Base-by-base conservation (phyloP, 2,113 vertebrate species). In the Eclectus roratus region DNA sequence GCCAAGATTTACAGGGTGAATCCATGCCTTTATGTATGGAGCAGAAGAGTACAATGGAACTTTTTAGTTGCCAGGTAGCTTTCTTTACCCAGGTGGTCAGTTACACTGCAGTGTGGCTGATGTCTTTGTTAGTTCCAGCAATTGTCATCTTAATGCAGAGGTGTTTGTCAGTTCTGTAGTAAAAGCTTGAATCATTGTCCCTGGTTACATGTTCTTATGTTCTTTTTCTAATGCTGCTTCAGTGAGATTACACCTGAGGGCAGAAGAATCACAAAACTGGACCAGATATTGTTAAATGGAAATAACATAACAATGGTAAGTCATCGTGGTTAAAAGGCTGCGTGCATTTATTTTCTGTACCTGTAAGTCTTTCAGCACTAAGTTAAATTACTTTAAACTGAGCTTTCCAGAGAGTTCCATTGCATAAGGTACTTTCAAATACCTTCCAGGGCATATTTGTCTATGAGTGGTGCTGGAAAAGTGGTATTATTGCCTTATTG, bases 261-360 rank as follows among this genome's bases (percentile, higher is more conserved):
- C 89, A 98, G 99, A 95, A 98, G 99, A 93, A 99, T 99, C 92
- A 99, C 99, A 81, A 99, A 99, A 94, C 97, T 99, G 88, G 99
- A 99, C 97, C 99, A 99, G 97, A 99, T 99, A 95, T 98, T 99
- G 79, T 98, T 99, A 58, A 99, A 99, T 65, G 99, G 99, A 96
- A 99, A 99, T 89, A 99, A 99, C 97, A 99, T 99, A 97, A 99
- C 99, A 39, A 99, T 99, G 99, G 99, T 99, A 97, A 92, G 96
- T 94, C 13, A 12, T 39, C 1, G 0, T 13, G 35, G 52, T 39
- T 37, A 37, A 63, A 39, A 76, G 23, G 13, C 50, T 65, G 69
- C 6, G 13, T 49, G 29, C 3, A 1, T 79, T 74, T 52, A 7
- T 64, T 71, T 80, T 56, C 35, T 61, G 33, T 49, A 24, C 21